Evolutionary conservation across 2,113 vertebrate genomes (phyloP).

Genomic region (Mastomys natalensis): DNA sequence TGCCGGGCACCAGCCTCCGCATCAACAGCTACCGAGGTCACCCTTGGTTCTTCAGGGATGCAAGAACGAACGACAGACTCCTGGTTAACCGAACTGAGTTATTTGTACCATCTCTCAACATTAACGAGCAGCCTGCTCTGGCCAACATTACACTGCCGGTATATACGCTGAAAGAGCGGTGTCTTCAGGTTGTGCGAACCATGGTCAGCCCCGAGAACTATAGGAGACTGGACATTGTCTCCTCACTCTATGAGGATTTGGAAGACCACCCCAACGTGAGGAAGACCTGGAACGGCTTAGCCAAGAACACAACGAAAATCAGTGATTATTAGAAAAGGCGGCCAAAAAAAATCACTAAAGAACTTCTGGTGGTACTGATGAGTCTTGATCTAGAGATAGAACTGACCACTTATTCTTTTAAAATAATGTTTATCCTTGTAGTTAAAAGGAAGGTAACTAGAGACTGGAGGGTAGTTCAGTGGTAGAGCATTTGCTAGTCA

Average conservation of each 20-base stretch:
- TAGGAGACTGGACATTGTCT: constrained; percentile 92
- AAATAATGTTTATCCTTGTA: background rate
- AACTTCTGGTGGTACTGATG: background rate
- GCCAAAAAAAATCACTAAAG: background rate
- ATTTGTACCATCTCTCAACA: constrained; percentile 85
- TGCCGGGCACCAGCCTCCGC: constrained; percentile 85
- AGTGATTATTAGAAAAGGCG: background rate
- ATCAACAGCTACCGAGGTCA: constrained; percentile 90
- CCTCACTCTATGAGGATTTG: constrained; percentile 92
- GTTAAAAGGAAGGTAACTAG: background rate
- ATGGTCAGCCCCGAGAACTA: constrained; percentile 92
- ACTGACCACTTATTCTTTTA: background rate
- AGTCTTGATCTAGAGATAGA: background rate
- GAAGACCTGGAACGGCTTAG: constrained; percentile 91
- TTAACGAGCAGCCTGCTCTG: constrained; percentile 78
- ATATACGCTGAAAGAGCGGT: constrained; percentile 93
- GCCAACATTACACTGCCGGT: constrained; percentile 94
- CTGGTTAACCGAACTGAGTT: constrained; percentile 92
- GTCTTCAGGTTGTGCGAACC: constrained; percentile 92
- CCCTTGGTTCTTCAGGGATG: constrained; percentile 96
- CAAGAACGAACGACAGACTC: constrained; percentile 90
- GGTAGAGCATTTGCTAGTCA: background rate
- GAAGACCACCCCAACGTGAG: constrained; percentile 90
- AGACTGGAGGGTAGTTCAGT: background rate
- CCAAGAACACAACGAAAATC: constrained; percentile 69